Conservation (phyloP, 2,888 invertebrate genomes). For the Stratiomys singularior region DNA sequence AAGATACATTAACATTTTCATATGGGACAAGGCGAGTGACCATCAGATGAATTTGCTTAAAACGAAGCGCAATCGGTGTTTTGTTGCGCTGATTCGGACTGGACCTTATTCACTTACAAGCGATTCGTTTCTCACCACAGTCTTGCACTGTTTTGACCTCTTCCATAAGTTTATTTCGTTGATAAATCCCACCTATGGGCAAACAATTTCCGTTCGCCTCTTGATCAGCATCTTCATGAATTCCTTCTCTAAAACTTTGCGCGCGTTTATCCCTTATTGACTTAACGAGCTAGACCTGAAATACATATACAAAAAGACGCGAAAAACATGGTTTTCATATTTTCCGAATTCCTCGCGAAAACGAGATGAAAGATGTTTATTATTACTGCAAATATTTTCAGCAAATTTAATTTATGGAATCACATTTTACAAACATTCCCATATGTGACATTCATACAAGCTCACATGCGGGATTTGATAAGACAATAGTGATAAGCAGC, state of each 20-base stretch:
- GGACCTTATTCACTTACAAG: too few species aligned
- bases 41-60: not conserved
- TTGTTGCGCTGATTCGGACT: not conserved
- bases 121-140: too few species aligned
- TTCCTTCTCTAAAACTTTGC: not conserved
- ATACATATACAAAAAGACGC: not conserved
- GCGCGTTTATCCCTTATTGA: slow-evolving; percentile 21
- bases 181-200: too few species aligned
- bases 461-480: slow-evolving; percentile 15
- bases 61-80: not conserved
- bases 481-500: slow-evolving; percentile 4
- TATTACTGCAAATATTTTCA: slow-evolving; percentile 43
- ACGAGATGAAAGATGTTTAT: slow-evolving; percentile 35
- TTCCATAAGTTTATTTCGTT: not conserved
- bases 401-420: slow-evolving; percentile 37
- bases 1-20: slow-evolving; percentile 13
- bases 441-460: not conserved
- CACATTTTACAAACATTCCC: slow-evolving; percentile 19
- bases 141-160: not conserved
- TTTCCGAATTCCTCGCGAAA: slow-evolving; percentile 46
- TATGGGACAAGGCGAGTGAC: not conserved
- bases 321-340: not conserved
- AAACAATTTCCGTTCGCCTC: too few species aligned
- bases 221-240: too few species aligned
- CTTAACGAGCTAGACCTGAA: not conserved